Conservation (phyloP, 2,797 vertebrate species). For the Lutjanus argentimaculatus region DNA sequence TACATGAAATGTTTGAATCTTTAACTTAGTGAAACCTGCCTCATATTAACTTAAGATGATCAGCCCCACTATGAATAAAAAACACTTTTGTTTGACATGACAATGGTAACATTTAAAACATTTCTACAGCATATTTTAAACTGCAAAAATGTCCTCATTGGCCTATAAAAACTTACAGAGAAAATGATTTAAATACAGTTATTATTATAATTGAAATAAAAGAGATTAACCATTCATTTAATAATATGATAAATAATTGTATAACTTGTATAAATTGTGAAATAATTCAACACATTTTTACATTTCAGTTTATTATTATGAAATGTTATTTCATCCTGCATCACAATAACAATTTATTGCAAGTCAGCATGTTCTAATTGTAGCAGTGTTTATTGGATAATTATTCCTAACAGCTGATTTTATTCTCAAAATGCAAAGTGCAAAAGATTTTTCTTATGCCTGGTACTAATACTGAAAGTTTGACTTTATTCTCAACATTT, state of each 20-base stretch:
- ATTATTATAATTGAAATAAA: background rate
- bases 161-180: background rate
- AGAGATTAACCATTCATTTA: background rate
- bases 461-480: no score
- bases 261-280: background rate
- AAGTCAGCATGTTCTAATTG: background rate
- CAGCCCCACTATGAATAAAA: background rate
- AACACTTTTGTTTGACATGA: background rate
- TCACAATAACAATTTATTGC: background rate
- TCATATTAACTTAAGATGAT: background rate
- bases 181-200: background rate
- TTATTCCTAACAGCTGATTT: no score
- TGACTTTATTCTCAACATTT: no score
- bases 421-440: no score
- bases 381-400: background rate
- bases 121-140: background rate
- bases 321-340: background rate
- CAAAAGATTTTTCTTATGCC: no score
- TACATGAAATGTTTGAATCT: conserved; percentile 13
- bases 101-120: conserved; percentile 1
- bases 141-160: background rate
- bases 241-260: background rate
- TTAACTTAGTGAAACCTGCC: background rate
- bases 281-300: conserved; percentile 9
- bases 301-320: background rate